Conservation (phyloP, 1,140 invertebrate genomes). For the Brachionus rotundiformis region DNA sequence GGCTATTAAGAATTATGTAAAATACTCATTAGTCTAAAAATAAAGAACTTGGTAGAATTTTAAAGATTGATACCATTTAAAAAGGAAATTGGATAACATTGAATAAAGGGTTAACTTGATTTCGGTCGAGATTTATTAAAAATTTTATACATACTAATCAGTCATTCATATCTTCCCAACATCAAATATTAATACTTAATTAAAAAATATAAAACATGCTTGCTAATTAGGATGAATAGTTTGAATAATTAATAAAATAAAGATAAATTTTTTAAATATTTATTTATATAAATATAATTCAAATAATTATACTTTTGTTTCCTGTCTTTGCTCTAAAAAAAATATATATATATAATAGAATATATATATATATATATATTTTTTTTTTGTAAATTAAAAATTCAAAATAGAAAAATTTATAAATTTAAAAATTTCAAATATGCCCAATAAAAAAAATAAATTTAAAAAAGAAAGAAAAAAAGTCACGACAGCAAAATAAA, state of each 20-base stretch:
- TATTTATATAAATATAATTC: slow-evolving; percentile 47
- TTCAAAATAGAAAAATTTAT: slow-evolving; percentile 8
- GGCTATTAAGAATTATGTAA: too few relatives aligned
- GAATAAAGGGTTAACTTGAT: too few relatives aligned
- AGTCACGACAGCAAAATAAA: neutral
- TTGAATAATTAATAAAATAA: neutral
- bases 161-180: too few relatives aligned
- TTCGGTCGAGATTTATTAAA: too few relatives aligned
- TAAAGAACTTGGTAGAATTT: too few relatives aligned
- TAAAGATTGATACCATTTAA: too few relatives aligned
- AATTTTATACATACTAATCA: too few relatives aligned
- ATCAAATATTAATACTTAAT: too few relatives aligned
- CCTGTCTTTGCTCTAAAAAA: slow-evolving; percentile 1
- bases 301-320: slow-evolving; percentile 25
- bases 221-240: too few relatives aligned
- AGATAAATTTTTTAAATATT: slow-evolving; percentile 1
- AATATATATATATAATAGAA: neutral
- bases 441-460: neutral
- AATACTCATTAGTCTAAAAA: too few relatives aligned
- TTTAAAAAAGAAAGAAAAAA: neutral
- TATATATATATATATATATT: neutral
- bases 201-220: too few relatives aligned
- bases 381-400: slow-evolving; percentile 9
- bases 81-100: too few relatives aligned
- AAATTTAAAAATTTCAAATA: slow-evolving; percentile 1